Conservation (phyloP, 1,140 invertebrate genomes). For the Camponotus floridanus region DNA sequence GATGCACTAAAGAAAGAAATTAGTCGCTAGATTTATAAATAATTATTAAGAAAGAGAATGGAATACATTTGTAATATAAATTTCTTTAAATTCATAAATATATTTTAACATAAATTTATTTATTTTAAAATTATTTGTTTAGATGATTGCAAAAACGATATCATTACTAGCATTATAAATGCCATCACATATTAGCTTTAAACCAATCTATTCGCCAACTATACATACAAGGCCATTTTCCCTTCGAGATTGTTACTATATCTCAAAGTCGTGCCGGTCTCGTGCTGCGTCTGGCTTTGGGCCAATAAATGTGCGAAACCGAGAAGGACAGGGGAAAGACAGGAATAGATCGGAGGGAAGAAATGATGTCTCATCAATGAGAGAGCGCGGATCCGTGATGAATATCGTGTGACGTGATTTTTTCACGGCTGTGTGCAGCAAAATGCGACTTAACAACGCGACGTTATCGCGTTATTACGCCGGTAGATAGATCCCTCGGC, state of each 20-base stretch:
- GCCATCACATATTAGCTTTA: not conserved
- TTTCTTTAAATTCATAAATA: not conserved
- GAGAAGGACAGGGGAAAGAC: not conserved
- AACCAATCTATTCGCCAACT: not conserved
- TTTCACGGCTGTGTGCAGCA: conserved; percentile 20
- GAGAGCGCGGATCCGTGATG: conserved; percentile 8
- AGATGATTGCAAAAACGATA: not conserved
- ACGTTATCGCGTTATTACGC: not conserved
- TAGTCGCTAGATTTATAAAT: not conserved
- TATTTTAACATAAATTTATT: not conserved
- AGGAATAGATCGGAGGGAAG: not conserved
- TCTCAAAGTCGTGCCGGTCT: conserved; percentile 19
- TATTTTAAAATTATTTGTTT: not conserved
- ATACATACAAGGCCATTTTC: not conserved
- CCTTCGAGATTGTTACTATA: conserved; percentile 5
- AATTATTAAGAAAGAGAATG: not conserved
- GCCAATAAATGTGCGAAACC: conserved; percentile 45
- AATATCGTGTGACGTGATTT: conserved; percentile 43
- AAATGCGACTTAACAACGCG: conserved; percentile 4
- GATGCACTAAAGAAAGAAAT: not conserved
- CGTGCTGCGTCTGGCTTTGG: conserved; percentile 35
- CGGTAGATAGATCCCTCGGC: not conserved
- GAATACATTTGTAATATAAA: not conserved
- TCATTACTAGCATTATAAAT: not conserved
- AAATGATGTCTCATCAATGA: conserved; percentile 20